Evolutionary conservation across 2,888 invertebrate species (phyloP).

Genomic region (Aromia moschata): DNA sequence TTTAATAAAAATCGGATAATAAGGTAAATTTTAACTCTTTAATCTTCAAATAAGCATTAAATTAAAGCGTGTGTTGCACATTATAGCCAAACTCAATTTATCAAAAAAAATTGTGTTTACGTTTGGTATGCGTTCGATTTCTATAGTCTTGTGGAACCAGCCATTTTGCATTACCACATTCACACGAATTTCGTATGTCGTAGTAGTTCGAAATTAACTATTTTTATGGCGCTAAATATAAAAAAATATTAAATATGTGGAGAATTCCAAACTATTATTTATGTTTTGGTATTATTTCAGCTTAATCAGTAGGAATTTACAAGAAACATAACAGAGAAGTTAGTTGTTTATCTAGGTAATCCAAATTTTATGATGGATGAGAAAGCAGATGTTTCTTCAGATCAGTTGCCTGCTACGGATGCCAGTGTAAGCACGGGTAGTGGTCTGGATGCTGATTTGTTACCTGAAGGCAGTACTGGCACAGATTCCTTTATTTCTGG

Average conservation of each 20-base stretch:
- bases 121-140: slow-evolving; percentile 45
- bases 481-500: slow-evolving; percentile 5
- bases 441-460: neutral
- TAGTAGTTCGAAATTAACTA: slow-evolving; percentile 37
- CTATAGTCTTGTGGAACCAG: slow-evolving; percentile 46
- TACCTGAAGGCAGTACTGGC: neutral
- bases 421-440: slow-evolving; percentile 12
- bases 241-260: slow-evolving; percentile 26
- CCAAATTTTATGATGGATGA: slow-evolving; percentile 34
- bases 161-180: slow-evolving; percentile 47
- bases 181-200: slow-evolving; percentile 28
- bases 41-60: slow-evolving; percentile 29
- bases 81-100: slow-evolving; percentile 42
- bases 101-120: slow-evolving; percentile 38
- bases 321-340: slow-evolving; percentile 10
- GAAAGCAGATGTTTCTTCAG: slow-evolving; percentile 29
- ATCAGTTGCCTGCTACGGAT: neutral
- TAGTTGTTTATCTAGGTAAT: slow-evolving; percentile 9
- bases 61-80: slow-evolving; percentile 11
- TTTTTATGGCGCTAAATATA: slow-evolving; percentile 48
- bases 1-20: slow-evolving; percentile 45
- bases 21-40: slow-evolving; percentile 47
- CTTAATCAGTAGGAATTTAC: slow-evolving; percentile 1
- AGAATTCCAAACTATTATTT: slow-evolving; percentile 18
- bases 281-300: slow-evolving; percentile 24